Evolutionary conservation across 1,140 invertebrate species (phyloP).

Genomic region (Galendromus occidentalis): DNA sequence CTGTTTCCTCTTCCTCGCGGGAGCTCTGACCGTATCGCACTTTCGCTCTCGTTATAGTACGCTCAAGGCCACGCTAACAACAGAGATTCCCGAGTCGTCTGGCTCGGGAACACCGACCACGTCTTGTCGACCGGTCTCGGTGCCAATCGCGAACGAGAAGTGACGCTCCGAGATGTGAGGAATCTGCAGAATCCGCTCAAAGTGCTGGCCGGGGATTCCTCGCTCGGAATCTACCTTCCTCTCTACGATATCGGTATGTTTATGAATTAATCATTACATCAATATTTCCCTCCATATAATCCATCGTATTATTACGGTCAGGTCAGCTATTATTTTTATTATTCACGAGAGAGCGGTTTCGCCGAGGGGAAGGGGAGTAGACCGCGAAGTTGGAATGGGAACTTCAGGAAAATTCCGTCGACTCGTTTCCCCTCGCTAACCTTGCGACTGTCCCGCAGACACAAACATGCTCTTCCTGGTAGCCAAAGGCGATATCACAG

Average conservation of each 20-base stretch:
- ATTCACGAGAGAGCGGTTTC: too few species aligned
- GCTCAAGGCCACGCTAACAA: constrained; percentile 61
- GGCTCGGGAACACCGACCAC: constrained; percentile 57
- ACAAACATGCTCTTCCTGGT: constrained; percentile 81
- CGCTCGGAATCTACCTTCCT: constrained; percentile 41
- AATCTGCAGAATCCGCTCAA: constrained; percentile 56
- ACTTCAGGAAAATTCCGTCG: too few species aligned
- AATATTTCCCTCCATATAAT: too few species aligned
- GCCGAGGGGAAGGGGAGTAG: too few species aligned
- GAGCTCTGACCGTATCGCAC: background rate
- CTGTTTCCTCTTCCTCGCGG: background rate
- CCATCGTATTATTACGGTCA: too few species aligned
- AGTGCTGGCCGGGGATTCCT: constrained; percentile 51
- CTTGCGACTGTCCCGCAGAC: constrained; percentile 44
- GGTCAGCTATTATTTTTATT: too few species aligned
- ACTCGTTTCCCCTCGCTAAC: too few species aligned
- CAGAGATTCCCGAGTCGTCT: constrained; percentile 70
- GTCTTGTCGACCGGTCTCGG: constrained; percentile 56
- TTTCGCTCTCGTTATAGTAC: constrained; percentile 21
- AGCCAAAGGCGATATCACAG: constrained; percentile 67
- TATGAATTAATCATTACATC: too few species aligned
- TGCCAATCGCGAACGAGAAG: constrained; percentile 49
- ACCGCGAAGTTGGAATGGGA: too few species aligned
- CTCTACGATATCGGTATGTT: constrained; percentile 23
- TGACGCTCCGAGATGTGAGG: constrained; percentile 63